Evolutionary conservation across 2,797 vertebrate genomes (phyloP), one percentile per base, ranked within the genome.

Genomic region (Aeoliscus strigatus): DNA sequence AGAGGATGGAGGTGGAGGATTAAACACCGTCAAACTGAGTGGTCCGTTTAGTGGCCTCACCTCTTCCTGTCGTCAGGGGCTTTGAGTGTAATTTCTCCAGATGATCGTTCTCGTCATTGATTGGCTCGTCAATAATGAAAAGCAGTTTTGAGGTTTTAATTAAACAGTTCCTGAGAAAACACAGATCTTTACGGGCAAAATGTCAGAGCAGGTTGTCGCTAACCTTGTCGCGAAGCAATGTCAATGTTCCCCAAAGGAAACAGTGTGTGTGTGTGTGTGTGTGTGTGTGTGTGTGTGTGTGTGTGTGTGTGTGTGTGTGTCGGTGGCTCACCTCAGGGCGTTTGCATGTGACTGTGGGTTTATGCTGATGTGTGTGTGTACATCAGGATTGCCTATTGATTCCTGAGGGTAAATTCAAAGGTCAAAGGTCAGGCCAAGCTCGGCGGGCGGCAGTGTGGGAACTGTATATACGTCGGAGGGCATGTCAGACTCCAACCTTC

Each of bases 1-100:
- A 66, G 49, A 70, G 50, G 66, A 66, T 61, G 57, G 70, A 64
- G n/a, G n/a, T n/a, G n/a, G n/a, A n/a, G n/a, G n/a, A n/a, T n/a
- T n/a, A n/a, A n/a, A n/a, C n/a, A n/a, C n/a, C n/a, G n/a, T n/a
- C n/a, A n/a, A n/a, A n/a, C n/a, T n/a, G n/a, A n/a, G n/a, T n/a
- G n/a, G n/a, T n/a, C n/a, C n/a, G n/a, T n/a, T n/a, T n/a, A n/a
- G n/a, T n/a, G n/a, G n/a, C n/a, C n/a, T n/a, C n/a, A n/a, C n/a
- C n/a, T n/a, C n/a, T n/a, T n/a, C n/a, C n/a, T n/a, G n/a, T n/a
- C n/a, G n/a, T n/a, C n/a, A n/a, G n/a, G n/a, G n/a, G n/a, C n/a
- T n/a, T n/a, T n/a, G n/a, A n/a, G n/a, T n/a, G n/a, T n/a, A n/a
- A n/a, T n/a, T n/a, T n/a, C n/a, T n/a, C n/a, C n/a, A n/a, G n/a